phyloP scores from a whole-genome alignment of 2,797 vertebrate species.

The Parotocinclus haroldoi region DNA sequence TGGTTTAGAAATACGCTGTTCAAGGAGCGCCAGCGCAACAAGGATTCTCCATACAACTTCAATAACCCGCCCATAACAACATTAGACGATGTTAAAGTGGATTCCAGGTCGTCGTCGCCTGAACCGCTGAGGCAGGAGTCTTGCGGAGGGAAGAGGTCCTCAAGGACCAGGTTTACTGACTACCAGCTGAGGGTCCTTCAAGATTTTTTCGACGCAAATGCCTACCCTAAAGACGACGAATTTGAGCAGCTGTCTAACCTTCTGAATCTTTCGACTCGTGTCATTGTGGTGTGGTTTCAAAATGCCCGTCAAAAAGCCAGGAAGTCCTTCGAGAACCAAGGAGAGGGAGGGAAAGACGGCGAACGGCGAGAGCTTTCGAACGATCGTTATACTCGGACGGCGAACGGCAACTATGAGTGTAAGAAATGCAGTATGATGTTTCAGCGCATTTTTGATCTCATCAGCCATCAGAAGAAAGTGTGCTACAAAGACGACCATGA shows the following conservation, averaged over 20 bases:
- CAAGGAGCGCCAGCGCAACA: slow-evolving; percentile 97
- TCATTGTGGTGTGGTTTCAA: slow-evolving; percentile 99
- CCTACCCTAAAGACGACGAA: slow-evolving; percentile 97
- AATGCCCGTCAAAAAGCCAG: slow-evolving; percentile 95
- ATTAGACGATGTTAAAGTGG: slow-evolving; percentile 86
- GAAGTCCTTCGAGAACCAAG: slow-evolving; percentile 91
- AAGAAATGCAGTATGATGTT: slow-evolving; percentile 84
- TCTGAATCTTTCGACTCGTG: slow-evolving; percentile 87
- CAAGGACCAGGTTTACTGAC: slow-evolving; percentile 92
- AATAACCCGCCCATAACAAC: slow-evolving; percentile 93
- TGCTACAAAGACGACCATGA: slow-evolving; percentile 86
- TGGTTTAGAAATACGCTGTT: slow-evolving; percentile 99
- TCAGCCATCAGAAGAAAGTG: slow-evolving; percentile 85
- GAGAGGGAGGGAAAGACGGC: slow-evolving; percentile 78
- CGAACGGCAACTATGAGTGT: slow-evolving; percentile 84
- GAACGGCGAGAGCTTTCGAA: slow-evolving; percentile 79
- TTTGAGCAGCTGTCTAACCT: slow-evolving; percentile 91
- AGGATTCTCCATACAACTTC: slow-evolving; percentile 98
- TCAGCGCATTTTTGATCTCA: slow-evolving; percentile 85
- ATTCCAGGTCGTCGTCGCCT: slow-evolving; percentile 79
- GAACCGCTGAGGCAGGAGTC: slow-evolving; percentile 83
- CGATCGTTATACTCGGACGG: slow-evolving; percentile 80
- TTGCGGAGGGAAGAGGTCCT: slow-evolving; percentile 88
- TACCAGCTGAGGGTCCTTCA: slow-evolving; percentile 93
- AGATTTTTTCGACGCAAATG: slow-evolving; percentile 94